These are phyloP conservation scores for Mesocricetus auratus DNA, from an alignment of 2,113 vertebrate species.

Conservation along the genomic window DNA sequence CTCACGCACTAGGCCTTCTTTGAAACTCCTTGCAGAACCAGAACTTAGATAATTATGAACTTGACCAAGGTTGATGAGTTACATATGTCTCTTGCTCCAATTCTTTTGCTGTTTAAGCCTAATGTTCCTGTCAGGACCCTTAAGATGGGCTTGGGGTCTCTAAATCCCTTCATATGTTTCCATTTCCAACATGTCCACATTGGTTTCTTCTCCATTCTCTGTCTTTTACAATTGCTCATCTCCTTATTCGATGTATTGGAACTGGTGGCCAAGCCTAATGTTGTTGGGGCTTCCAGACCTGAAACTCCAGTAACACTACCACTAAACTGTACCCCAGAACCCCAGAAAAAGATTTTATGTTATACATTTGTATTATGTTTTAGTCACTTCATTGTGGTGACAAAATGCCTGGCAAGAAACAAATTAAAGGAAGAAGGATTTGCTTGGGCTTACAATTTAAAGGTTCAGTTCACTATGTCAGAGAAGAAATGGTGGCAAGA, in stretches of 20 bases:
- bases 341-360: neutral
- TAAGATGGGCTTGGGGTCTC: neutral
- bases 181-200: neutral
- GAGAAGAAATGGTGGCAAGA: neutral
- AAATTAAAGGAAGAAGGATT: neutral
- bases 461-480: neutral
- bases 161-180: neutral
- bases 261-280: neutral
- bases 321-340: neutral
- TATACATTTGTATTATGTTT: neutral
- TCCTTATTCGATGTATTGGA: neutral
- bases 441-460: neutral
- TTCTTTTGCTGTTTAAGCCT: neutral
- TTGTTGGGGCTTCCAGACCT: neutral
- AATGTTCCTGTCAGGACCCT: neutral
- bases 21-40: neutral
- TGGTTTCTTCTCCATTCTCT: neutral
- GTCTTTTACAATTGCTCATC: neutral
- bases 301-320: neutral
- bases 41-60: neutral
- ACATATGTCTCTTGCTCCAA: neutral
- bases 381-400: too few species aligned
- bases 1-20: neutral
- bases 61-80: neutral
- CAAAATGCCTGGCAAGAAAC: neutral